phyloP scores from a whole-genome alignment of 1,140 invertebrate species.

The Drosophila ohnishii region DNA sequence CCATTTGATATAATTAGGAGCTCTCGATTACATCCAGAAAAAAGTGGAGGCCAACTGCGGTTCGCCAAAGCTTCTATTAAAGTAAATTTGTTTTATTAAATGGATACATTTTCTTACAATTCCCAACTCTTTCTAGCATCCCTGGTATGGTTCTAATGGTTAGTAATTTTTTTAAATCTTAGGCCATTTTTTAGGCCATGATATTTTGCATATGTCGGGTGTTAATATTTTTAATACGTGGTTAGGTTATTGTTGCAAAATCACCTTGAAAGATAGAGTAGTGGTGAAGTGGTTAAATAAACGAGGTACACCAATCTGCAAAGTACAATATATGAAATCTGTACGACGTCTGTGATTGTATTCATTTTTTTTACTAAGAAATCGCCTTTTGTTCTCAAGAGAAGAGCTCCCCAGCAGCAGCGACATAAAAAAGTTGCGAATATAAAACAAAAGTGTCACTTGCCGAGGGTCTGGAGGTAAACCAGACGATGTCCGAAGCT shows the following conservation, averaged over 20 bases:
- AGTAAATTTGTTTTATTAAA: too few species aligned
- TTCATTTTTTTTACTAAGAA: conserved; percentile 75
- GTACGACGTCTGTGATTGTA: conserved; percentile 30
- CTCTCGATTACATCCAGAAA: too few species aligned
- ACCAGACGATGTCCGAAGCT: conserved; percentile 41
- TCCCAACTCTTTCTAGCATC: too few species aligned
- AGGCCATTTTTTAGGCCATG: too few species aligned
- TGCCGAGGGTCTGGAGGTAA: conserved; percentile 47
- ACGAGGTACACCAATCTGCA: conserved; percentile 22
- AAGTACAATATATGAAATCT: conserved; percentile 56
- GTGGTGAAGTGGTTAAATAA: neutral
- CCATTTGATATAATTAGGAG: too few species aligned
- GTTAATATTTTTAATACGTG: neutral
- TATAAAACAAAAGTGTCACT: conserved; percentile 82
- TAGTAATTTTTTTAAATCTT: too few species aligned
- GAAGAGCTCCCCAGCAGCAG: conserved; percentile 33
- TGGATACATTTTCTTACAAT: too few species aligned
- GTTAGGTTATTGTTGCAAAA: neutral
- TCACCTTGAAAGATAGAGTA: neutral
- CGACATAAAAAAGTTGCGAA: conserved; percentile 74
- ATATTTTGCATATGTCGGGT: neutral
- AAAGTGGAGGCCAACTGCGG: too few species aligned
- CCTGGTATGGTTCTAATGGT: too few species aligned
- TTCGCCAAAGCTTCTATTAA: too few species aligned
- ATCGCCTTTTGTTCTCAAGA: conserved; percentile 67